phyloP scores from a whole-genome alignment of 2,888 invertebrate genomes.

The Coleophora deauratella region DNA sequence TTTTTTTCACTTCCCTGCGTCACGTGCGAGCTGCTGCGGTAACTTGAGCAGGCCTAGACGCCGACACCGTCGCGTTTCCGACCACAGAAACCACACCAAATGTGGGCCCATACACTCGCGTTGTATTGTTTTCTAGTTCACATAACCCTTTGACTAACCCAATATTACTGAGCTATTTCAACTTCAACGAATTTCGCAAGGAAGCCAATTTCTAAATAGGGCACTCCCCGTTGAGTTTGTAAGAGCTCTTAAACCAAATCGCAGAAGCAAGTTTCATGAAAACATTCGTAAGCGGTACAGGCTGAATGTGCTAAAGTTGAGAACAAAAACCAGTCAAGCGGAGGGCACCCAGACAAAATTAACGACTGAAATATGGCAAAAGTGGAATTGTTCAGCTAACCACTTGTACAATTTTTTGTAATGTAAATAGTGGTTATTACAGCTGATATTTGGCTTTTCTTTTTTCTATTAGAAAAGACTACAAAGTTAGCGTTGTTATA shows the following conservation, averaged over 20 bases:
- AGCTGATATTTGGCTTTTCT: no score
- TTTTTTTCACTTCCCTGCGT: constrained; percentile 22
- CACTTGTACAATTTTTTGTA: no score
- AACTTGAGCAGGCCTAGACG: constrained; percentile 43
- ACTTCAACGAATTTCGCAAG: not conserved
- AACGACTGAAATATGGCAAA: no score
- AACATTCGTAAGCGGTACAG: no score
- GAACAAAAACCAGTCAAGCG: no score
- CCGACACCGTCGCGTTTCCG: constrained; percentile 51
- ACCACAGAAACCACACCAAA: constrained; percentile 38
- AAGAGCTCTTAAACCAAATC: not conserved
- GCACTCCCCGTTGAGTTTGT: not conserved
- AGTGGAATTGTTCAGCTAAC: not conserved
- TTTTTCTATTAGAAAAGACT: no score
- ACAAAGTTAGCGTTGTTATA: no score
- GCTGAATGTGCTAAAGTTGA: no score
- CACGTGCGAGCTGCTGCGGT: constrained; percentile 48
- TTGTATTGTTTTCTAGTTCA: constrained; percentile 18
- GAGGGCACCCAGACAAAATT: no score
- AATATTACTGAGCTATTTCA: constrained; percentile 1
- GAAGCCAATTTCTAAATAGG: not conserved
- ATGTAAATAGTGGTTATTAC: no score
- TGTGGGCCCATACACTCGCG: constrained; percentile 21
- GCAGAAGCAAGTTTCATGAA: no score
- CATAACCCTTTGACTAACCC: constrained; percentile 19